phyloP scores from a whole-genome alignment of 2,113 vertebrate genomes.

The Lophochroa leadbeateri region DNA sequence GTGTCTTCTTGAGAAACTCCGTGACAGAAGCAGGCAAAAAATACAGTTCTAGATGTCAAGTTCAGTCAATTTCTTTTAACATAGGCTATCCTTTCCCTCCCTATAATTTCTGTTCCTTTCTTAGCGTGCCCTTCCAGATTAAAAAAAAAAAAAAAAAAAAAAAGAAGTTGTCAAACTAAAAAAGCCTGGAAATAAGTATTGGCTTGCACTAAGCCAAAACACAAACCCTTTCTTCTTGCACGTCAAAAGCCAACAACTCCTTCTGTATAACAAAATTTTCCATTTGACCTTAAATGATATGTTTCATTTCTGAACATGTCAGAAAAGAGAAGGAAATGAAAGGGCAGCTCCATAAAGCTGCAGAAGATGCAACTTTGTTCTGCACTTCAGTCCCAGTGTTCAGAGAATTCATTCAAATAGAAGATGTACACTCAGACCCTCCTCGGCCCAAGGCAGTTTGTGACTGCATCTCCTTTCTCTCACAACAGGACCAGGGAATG shows the following conservation, averaged over 20 bases:
- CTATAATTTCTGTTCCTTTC: conserved; percentile 24
- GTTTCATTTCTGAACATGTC: not conserved
- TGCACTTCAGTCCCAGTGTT: not conserved
- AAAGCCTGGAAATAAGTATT: not conserved
- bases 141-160: not conserved
- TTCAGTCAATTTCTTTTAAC: not conserved
- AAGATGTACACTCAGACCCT: not conserved
- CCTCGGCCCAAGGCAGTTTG: not conserved
- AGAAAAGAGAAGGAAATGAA: not conserved
- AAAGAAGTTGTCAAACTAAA: not conserved
- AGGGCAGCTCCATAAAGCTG: not conserved
- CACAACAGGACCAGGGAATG: rapidly evolving
- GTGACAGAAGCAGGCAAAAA: not conserved
- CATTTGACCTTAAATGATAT: not conserved
- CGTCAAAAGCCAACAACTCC: not conserved
- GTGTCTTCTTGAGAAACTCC: not conserved
- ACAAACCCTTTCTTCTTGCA: not conserved
- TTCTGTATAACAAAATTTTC: not conserved
- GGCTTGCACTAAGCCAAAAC: not conserved
- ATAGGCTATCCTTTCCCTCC: not conserved
- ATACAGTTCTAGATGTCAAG: not conserved
- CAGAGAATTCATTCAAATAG: not conserved
- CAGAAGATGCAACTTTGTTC: not conserved
- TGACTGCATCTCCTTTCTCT: not conserved
- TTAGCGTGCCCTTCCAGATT: not conserved